Base-by-base conservation (phyloP, 2,113 vertebrate species). In the Cyrtonyx montezumae region DNA sequence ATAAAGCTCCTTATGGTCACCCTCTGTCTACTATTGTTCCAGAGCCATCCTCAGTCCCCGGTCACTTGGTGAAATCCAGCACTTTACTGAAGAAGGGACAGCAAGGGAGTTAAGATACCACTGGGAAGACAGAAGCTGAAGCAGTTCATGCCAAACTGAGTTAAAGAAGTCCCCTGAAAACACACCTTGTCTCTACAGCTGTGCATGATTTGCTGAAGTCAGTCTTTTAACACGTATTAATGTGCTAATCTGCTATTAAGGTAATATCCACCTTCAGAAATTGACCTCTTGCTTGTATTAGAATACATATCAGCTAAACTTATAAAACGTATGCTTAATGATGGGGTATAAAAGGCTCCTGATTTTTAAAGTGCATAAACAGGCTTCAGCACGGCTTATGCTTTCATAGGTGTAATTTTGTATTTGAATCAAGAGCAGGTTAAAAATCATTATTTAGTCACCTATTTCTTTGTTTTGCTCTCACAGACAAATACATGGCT, bases 241-340 rank as follows among this genome's bases (percentile, higher is more conserved):
- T 55, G 65, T 71, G 28, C 11, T 88, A 55, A 81, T 84, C 77
- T 94, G 61, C 56, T 84, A 30, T 34, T 81, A 84, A 87, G 95
- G 59, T 59, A 81, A 28, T 25, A 84, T 28, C 51, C 51, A 73
- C 4, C 68, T 61, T 75, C 63, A 94, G 82, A 76, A 94, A 84
- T 69, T 76, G 42, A 59, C 13, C n/a, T 74, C 59, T 87, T 61
- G 6, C 19, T 79, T 82, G 18, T 28, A 43, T 65, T 75, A 71
- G 30, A 88, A 79, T 58, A 51, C 2, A 1, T 73, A 77, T 61
- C 63, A 89, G 48, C 20, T 89, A 53, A 65, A 70, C 30, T 62
- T n/a, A 48, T 19, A 48, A 81, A 87, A 43, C 23, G n/a, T 62
- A 32, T 28, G 10, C 45, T 79, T 76, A 45, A 78, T 53, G 46